Evolutionary conservation across 2,797 vertebrate species (phyloP), one percentile per base, ranked within the genome.

Genomic region (Ibycter americanus): DNA sequence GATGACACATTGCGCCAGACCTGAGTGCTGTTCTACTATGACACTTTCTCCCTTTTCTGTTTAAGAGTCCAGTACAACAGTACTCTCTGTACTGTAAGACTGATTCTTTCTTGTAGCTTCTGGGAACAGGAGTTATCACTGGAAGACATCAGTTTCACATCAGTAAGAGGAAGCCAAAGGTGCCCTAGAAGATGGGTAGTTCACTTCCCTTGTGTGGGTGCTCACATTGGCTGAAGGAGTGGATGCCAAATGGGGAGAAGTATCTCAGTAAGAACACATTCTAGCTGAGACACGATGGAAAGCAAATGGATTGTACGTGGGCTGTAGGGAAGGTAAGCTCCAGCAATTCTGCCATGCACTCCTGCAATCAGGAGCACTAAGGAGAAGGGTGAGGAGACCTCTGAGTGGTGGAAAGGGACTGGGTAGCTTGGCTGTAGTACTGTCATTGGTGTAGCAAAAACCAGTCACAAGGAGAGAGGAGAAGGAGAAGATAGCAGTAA

Each of bases 11-110:
- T 46, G 16, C 12, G 26, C 20, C 15, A 51, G 26, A 4, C 11
- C 19, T 47, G 9, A 42, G 17, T 59, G 56, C 6, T 14, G 34
- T n/a, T 71, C 54, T 36, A 1, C 27, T 15, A 6, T 10, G 47
- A 46, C 32, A 29, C 6, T 68, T 58, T 55, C 21, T 68, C 9
- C 19, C 6, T 4, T 52, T 42, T n/a, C 32, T 61, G 2, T 47
- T 46, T 22, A 56, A 18, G 19, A 36, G 46, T 44, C 40, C 51
- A 34, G 6, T 56, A n/a, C 56, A 91, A 42, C 12, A 31, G 8
- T 34, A 8, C 6, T 68, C 6, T 21, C 34, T 0, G 0, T n/a
- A 34, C n/a, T 51, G 2, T 1, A 32, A 61, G 19, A 44, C 6
- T 61, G 9, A 5, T 73, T 8, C 15, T 32, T 4, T 20, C 72